A percentile compares a stretch with the other conserved stretches of the same genome.
phyloP scores from a whole-genome alignment of 2,797 vertebrate genomes.

The Cossypha niveicapilla region DNA sequence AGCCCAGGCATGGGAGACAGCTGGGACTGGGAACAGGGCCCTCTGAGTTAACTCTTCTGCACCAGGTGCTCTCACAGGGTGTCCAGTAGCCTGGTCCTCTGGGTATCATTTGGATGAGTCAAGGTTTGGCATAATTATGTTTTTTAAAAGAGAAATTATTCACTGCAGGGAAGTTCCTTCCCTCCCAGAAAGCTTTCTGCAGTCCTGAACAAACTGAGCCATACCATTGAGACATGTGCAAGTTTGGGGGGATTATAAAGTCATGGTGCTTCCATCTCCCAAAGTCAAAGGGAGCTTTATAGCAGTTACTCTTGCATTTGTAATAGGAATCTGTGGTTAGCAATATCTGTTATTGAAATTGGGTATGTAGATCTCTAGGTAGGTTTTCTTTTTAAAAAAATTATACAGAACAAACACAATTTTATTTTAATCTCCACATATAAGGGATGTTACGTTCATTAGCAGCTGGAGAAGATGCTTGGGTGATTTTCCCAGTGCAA shows the following conservation, averaged over 20 bases:
- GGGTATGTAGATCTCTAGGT: not conserved
- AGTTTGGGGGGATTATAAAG: not conserved
- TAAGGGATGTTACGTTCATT: not conserved
- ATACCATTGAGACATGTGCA: not conserved
- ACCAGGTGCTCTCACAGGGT: not conserved
- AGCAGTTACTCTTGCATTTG: not conserved
- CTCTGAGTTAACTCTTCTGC: not conserved
- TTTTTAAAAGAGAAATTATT: not conserved
- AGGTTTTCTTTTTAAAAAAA: not conserved
- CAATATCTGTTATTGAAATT: not conserved
- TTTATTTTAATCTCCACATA: not conserved
- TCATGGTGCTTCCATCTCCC: not conserved
- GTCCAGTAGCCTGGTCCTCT: not conserved
- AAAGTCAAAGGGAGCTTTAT: not conserved
- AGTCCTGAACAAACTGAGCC: not conserved
- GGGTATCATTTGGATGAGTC: not conserved
- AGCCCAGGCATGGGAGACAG: not conserved
- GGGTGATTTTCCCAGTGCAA: not conserved
- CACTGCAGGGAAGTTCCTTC: not conserved
- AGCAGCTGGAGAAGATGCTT: not conserved
- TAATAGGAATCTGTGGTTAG: not conserved
- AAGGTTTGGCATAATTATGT: not conserved
- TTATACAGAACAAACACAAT: not conserved
- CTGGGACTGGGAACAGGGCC: not conserved
- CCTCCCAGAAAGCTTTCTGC: not conserved